Evolutionary conservation across 2,797 vertebrate species (phyloP).

Genomic region (Strix occidentalis): DNA sequence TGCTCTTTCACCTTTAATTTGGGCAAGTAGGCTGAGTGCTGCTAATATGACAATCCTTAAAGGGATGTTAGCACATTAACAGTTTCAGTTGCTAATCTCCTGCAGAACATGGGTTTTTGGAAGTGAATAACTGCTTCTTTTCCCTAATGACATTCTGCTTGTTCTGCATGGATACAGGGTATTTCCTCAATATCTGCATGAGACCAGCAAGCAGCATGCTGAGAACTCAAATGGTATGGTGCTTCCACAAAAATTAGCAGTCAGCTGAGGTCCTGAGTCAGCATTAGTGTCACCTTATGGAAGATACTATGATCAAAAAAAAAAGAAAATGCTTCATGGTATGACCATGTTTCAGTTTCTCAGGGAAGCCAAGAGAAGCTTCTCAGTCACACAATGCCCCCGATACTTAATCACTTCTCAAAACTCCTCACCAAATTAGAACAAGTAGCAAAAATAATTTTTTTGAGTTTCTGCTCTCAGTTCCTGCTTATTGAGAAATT

Average conservation of each 20-base stretch:
- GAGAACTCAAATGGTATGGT: neutral
- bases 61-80: neutral
- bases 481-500: neutral
- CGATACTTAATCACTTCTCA: neutral
- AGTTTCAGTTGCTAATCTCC: neutral
- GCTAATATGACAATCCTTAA: neutral
- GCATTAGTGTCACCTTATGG: neutral
- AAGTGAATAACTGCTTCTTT: neutral
- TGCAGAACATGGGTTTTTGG: neutral
- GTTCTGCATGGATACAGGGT: neutral
- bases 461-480: neutral
- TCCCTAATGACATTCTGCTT: neutral
- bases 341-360: neutral
- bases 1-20: neutral
- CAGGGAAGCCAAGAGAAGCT: neutral
- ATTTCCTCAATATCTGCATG: neutral
- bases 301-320: neutral
- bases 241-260: neutral
- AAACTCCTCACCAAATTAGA: neutral
- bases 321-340: neutral
- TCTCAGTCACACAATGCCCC: neutral
- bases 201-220: neutral
- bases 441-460: neutral
- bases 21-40: neutral
- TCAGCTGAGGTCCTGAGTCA: neutral